phyloP scores from a whole-genome alignment of 1,140 invertebrate genomes.

The Arctopsyche grandis region DNA sequence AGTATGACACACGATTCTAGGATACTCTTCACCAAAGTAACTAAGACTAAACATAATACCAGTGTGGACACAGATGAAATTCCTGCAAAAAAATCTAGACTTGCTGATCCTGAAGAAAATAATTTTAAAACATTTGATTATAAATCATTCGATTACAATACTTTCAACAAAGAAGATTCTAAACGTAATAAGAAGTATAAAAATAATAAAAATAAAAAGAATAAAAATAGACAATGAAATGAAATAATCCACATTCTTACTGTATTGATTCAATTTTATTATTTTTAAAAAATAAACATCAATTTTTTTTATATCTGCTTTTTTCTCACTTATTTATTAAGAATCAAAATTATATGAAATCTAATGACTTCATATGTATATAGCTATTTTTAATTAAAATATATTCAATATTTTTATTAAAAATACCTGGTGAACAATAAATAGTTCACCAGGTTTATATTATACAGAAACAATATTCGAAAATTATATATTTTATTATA shows the following conservation, averaged over 20 bases:
- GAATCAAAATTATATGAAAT: too few species aligned
- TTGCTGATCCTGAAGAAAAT: background rate
- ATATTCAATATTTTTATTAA: too few species aligned
- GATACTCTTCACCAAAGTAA: background rate
- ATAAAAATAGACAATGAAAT: background rate
- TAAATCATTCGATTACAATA: constrained; percentile 18
- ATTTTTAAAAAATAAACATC: too few species aligned
- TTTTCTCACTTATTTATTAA: too few species aligned
- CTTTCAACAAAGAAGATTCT: background rate
- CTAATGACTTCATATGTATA: too few species aligned
- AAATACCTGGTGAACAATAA: too few species aligned
- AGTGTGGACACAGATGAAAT: background rate
- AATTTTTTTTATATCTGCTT: too few species aligned
- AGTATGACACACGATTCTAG: background rate
- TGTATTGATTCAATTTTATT: too few species aligned
- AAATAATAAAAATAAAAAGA: background rate
- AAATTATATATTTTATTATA: too few species aligned
- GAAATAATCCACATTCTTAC: background rate
- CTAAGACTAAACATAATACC: background rate
- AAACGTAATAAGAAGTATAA: constrained; percentile 4
- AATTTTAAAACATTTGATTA: constrained; percentile 21
- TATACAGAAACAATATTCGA: too few species aligned
- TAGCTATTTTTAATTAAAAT: too few species aligned
- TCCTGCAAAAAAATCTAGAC: background rate
- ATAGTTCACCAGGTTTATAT: too few species aligned